A percentile compares a stretch with the other conserved stretches of the same genome.
phyloP scores from a whole-genome alignment of 2,888 invertebrate species.

The Latrodectus elegans region DNA sequence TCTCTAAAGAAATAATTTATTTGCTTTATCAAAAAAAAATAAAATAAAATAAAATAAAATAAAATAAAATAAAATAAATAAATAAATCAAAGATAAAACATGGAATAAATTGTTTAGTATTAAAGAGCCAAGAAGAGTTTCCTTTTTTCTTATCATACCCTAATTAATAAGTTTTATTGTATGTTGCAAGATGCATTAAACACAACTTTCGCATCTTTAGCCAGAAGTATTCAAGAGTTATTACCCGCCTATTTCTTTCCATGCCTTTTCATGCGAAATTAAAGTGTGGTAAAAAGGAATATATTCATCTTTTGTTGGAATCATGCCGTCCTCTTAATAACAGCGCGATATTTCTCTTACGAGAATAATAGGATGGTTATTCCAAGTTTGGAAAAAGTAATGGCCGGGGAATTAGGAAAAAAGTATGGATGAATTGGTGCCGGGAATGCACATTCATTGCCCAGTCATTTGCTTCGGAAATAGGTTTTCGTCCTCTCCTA shows the following conservation, averaged over 20 bases:
- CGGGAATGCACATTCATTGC: slow-evolving; percentile 37
- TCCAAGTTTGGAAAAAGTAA: neutral
- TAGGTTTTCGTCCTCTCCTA: slow-evolving; percentile 16
- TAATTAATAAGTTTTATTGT: too few relatives aligned
- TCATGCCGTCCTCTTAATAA: neutral
- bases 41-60: too few relatives aligned
- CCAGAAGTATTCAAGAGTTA: too few relatives aligned
- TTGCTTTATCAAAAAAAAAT: too few relatives aligned
- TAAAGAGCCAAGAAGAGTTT: too few relatives aligned
- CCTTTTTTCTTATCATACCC: too few relatives aligned
- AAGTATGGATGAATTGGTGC: slow-evolving; percentile 23
- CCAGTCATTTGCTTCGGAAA: slow-evolving; percentile 4
- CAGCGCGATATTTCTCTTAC: neutral
- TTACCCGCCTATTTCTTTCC: neutral
- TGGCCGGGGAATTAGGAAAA: neutral
- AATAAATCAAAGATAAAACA: too few relatives aligned
- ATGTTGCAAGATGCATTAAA: too few relatives aligned
- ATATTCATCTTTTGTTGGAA: neutral
- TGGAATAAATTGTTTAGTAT: too few relatives aligned
- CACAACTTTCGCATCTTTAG: too few relatives aligned
- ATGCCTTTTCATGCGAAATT: neutral
- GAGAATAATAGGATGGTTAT: slow-evolving; percentile 6
- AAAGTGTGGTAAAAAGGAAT: neutral
- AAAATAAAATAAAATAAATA: too few relatives aligned
- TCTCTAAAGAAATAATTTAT: too few relatives aligned